Conservation (phyloP, 1,140 invertebrate genomes). For the Brachionus rubens region DNA sequence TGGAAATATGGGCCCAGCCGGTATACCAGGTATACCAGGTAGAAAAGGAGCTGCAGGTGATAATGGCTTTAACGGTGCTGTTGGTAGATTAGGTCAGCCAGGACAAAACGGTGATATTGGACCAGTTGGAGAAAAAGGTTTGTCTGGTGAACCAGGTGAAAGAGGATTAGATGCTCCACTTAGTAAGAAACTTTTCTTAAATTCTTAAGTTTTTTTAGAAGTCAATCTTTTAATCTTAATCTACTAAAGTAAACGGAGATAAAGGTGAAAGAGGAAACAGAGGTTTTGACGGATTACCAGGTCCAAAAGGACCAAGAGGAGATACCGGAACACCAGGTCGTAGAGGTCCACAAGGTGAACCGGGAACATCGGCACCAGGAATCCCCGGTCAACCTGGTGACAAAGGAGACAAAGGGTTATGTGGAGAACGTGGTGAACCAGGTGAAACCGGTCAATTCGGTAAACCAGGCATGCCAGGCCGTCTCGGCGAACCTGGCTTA, state of each 20-base stretch:
- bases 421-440: background rate
- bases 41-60: background rate
- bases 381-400: background rate
- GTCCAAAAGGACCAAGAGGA: background rate
- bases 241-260: constrained; percentile 18
- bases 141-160: background rate
- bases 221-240: too few relatives aligned
- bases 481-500: background rate
- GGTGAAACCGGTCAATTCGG: constrained; percentile 13
- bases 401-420: background rate
- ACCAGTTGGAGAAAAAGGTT: constrained; percentile 1
- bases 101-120: background rate
- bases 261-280: constrained; percentile 28
- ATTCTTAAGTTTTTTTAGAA: too few relatives aligned
- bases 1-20: constrained; percentile 17
- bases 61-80: constrained; percentile 1
- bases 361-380: background rate
- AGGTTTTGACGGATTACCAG: constrained; percentile 8
- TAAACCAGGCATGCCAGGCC: background rate
- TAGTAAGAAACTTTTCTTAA: background rate
- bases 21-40: background rate
- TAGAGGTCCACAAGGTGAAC: background rate
- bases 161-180: background rate
- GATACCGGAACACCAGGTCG: background rate
- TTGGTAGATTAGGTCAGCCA: background rate